phyloP scores from a whole-genome alignment of 2,888 invertebrate genomes.

The Plagodis dolabraria region DNA sequence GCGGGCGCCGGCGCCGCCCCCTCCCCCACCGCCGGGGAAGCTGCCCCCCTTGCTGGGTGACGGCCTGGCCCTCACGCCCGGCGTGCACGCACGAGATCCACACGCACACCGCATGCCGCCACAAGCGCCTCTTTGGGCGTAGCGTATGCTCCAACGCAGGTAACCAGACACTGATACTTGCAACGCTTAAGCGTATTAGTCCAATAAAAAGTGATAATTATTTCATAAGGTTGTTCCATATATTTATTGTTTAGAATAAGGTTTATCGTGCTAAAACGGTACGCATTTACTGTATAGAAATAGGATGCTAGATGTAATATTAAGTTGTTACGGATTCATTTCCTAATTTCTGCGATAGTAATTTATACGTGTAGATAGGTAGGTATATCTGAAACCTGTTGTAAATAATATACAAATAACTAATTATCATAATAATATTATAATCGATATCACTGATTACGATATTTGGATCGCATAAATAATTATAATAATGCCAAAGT shows the following conservation, averaged over 20 bases:
- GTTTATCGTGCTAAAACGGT: constrained; percentile 34
- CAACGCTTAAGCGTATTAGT: constrained; percentile 84
- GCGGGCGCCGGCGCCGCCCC: constrained; percentile 85
- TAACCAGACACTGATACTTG: constrained; percentile 78
- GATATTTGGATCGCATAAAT: constrained; percentile 46
- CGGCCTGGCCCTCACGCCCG: constrained; percentile 71
- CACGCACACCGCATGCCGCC: constrained; percentile 85
- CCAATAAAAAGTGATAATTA: constrained; percentile 82
- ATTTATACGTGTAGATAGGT: constrained; percentile 59
- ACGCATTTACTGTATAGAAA: constrained; percentile 72
- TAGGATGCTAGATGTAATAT: constrained; percentile 59
- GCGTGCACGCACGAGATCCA: constrained; percentile 72
- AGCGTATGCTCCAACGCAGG: constrained; percentile 89
- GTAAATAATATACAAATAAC: constrained; percentile 59
- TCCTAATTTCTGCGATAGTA: constrained; percentile 82
- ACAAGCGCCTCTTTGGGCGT: constrained; percentile 91
- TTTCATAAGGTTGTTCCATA: constrained; percentile 67
- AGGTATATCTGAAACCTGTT: constrained; percentile 44
- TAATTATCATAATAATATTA: constrained; percentile 32
- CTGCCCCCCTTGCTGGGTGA: constrained; percentile 85
- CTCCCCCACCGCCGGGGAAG: constrained; percentile 86
- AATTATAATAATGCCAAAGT: constrained; percentile 77
- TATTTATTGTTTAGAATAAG: constrained; percentile 69
- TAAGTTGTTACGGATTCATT: constrained; percentile 67
- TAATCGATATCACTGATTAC: constrained; percentile 38